phyloP scores from a whole-genome alignment of 2,888 invertebrate species.

The Lasius platythorax region DNA sequence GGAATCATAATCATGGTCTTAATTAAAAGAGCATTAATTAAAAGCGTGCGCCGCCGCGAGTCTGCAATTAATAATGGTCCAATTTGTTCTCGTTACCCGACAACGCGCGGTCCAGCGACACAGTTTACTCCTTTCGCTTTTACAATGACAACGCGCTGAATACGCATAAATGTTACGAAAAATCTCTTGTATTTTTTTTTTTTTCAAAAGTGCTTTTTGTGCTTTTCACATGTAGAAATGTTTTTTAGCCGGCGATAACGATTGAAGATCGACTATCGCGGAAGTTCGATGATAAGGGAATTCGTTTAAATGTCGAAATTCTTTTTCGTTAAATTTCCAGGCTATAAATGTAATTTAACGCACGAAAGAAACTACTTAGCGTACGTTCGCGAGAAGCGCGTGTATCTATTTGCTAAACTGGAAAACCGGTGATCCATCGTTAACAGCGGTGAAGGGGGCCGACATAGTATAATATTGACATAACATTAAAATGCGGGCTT shows the following conservation, averaged over 20 bases:
- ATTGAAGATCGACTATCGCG: neutral
- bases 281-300: constrained; percentile 2
- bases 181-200: neutral
- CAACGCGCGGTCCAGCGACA: constrained; percentile 58
- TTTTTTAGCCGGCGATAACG: neutral
- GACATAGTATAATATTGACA: constrained; percentile 46
- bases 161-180: constrained; percentile 33
- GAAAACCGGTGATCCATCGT: constrained; percentile 28
- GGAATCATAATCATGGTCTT: constrained; percentile 77
- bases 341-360: constrained; percentile 12
- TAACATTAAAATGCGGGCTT: constrained; percentile 50
- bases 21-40: constrained; percentile 82
- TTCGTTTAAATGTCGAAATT: constrained; percentile 12
- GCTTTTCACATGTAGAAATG: no score
- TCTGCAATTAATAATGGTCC: constrained; percentile 79
- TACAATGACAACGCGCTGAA: constrained; percentile 36
- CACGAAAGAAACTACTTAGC: constrained; percentile 22
- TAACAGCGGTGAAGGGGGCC: constrained; percentile 1
- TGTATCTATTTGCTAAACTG: constrained; percentile 21
- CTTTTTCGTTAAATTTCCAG: constrained; percentile 1
- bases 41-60: constrained; percentile 70
- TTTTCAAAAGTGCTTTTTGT: neutral
- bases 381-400: neutral
- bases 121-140: constrained; percentile 55
- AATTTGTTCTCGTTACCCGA: constrained; percentile 79